phyloP scores from a whole-genome alignment of 2,113 vertebrate species.

The Xyrauchen texanus region DNA sequence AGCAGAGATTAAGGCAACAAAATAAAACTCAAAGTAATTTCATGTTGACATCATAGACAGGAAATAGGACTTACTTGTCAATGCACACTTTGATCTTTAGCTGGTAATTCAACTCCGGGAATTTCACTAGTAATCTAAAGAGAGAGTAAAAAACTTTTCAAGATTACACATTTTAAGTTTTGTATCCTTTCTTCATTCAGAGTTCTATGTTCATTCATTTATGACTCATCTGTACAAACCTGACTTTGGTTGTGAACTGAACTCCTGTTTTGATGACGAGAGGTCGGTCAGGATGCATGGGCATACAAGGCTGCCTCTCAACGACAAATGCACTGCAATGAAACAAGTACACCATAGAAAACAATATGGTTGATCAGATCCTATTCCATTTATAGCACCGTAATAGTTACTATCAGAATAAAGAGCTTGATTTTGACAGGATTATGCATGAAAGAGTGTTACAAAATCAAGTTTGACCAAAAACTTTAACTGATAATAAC shows the following conservation, averaged over 20 bases:
- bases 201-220: neutral
- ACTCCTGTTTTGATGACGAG: conserved; percentile 97
- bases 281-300: conserved; percentile 97
- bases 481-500: too few species aligned
- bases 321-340: conserved; percentile 89
- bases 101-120: conserved; percentile 97
- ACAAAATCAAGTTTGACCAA: too few species aligned
- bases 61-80: conserved; percentile 86
- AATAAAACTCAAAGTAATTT: neutral
- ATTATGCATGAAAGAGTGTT: too few species aligned
- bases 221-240: conserved; percentile 71
- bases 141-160: neutral
- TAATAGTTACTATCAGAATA: neutral
- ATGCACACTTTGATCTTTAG: conserved; percentile 99
- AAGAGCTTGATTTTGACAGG: too few species aligned
- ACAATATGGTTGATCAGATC: neutral
- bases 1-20: neutral
- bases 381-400: too few species aligned
- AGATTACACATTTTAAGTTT: neutral
- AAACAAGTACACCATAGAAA: conserved; percentile 20
- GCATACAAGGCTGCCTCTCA: conserved; percentile 97
- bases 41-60: neutral
- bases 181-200: neutral
- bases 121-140: conserved; percentile 92
- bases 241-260: conserved; percentile 99